Evolutionary conservation across 2,113 vertebrate genomes (phyloP), one percentile per base, ranked within the genome.

Genomic region (Hemibagrus wyckioides): DNA sequence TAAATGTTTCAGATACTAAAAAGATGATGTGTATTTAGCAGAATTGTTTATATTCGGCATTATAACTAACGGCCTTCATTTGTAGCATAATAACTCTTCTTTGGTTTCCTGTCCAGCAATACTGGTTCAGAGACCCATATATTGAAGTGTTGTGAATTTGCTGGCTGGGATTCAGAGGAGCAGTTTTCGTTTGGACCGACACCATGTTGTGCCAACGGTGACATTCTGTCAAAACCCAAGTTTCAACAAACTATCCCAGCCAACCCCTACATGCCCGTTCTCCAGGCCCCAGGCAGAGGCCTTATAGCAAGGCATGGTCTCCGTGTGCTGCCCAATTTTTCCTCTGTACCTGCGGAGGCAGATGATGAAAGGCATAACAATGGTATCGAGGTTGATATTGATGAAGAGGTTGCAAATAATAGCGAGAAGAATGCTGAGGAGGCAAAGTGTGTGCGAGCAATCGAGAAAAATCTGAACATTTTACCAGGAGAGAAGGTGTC

Each of bases 121-220:
- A 95, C 95, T 90, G 94, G 97, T 56, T 92, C 93, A 2, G 41
- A 92, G 54, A 92, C 89, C 10, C 97, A 96, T 28, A 92, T 73
- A n/a, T 92, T 99, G 83, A 94, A 96, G 90, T 93, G 91, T 91
- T 98, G 96, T 90, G 96, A 92, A 87, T 95, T 99, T 91, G 96
- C 96, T 77, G 96, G 96, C 91, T 99, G 97, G 97, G 95, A 99
- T 89, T 96, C 96, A 83, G 92, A 93, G 73, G 94, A 94, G 33
- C 97, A 98, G 84, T 99, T 99, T 91, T 91, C 89, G 11, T 48
- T 95, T 48, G 39, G 89, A 39, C 59, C 52, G 0, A 11, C 52
- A 11, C 57, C 48, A 19, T 3, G 65, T n/a, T 36, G 69, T 65
- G 85, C 82, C 28, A 82, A 52, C 23, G 25, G 56, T 3, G 57